phyloP scores from a whole-genome alignment of 2,113 vertebrate species.

The Porphyrio hochstetteri region DNA sequence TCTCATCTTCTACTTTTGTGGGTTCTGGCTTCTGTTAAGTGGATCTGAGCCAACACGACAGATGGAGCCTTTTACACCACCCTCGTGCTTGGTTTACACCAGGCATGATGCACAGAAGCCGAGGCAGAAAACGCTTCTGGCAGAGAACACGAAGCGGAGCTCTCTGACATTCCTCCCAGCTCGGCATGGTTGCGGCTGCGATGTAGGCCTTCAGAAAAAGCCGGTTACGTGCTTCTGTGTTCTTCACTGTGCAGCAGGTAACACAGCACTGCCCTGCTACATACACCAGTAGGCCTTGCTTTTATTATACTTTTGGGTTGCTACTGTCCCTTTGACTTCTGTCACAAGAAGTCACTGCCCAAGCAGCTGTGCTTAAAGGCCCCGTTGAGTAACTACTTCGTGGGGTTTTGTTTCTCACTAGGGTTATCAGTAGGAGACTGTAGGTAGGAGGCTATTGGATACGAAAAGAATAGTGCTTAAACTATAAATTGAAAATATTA shows the following conservation, averaged over 20 bases:
- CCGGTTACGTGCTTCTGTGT: background rate
- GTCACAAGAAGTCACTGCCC: background rate
- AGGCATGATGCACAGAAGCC: conserved; percentile 28
- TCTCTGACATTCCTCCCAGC: background rate
- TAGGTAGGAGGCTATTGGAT: background rate
- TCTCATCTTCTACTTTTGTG: conserved; percentile 10
- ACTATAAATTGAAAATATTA: background rate
- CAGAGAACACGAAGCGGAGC: accelerated
- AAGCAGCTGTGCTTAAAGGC: background rate
- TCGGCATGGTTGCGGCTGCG: accelerated
- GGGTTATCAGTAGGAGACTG: background rate
- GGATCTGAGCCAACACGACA: background rate
- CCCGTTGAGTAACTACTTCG: background rate
- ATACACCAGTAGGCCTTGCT: background rate
- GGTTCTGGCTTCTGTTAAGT: background rate
- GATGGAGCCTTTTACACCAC: conserved; percentile 59
- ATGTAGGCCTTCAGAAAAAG: background rate
- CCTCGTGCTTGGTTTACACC: conserved; percentile 40
- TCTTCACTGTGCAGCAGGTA: background rate
- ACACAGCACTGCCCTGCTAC: background rate
- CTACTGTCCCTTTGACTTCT: background rate
- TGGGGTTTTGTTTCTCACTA: background rate
- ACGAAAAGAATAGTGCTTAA: background rate
- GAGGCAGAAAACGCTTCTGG: conserved; percentile 19
- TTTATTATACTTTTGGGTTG: background rate